Base-by-base conservation (phyloP, 2,113 vertebrate species). In the Lamprologus tigripictilis region DNA sequence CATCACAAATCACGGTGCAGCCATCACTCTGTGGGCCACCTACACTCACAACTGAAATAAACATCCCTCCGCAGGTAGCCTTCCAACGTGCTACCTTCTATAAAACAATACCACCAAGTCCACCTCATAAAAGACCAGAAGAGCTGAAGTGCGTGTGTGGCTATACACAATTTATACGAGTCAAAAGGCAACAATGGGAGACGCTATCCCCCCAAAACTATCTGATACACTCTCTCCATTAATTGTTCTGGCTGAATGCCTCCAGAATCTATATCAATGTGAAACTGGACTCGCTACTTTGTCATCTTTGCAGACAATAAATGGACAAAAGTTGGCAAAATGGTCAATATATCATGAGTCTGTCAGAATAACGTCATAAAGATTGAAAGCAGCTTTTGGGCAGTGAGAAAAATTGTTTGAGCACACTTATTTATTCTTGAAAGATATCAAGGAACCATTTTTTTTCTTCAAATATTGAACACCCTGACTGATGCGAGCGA, bases 1-100 rank as follows among this genome's bases (percentile, higher is more conserved):
- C 55, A 90, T 92, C 90, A 73, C 82, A 76, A 80, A 86, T 78
- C 45, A 63, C 55, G 10, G 53, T 7, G 4, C 37, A 85, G 26
- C 45, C 49, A 86, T 91, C 81, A 79, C 35, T 91, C 89, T 86
- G 73, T 55, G 53, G 73, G 17, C 68, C 73, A 83, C 73, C 54
- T 84, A 82, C 66, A 83, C 85, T 63, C 78, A 66, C 49, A 66
- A 19, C 17, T 40, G 90, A 87, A 87, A 83, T 66, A 87, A 89
- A 84, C 57, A 84, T 84, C 82, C 9, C 3, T 58, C 55, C 5
- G 13, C 53, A 83, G 81, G 55, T 82, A 28, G 9, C 80, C 23
- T 86, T 73, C 37, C 26, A 12, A 78, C 9, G 4, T 9, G 3
- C 5, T 6, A 13, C 26, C 14, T 31, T 54, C 37, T 16, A 73